A percentile compares a stretch with the other conserved stretches of the same genome.
These are phyloP conservation scores for Polypterus bichir DNA, from an alignment of 2,113 vertebrate genomes.

Conservation along the genomic window DNA sequence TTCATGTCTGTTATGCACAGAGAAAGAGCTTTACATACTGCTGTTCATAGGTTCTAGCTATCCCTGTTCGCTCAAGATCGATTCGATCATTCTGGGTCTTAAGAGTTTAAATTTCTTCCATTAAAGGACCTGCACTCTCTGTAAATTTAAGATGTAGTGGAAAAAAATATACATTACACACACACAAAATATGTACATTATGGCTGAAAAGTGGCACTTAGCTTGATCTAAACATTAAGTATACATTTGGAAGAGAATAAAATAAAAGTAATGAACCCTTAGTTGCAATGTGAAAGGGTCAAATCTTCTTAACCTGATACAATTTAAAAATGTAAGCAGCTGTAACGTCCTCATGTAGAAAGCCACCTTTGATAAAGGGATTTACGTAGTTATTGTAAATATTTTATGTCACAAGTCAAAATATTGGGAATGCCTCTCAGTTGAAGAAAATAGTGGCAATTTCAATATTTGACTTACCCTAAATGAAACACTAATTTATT, in stretches of 20 bases:
- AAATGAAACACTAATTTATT: too few relatives aligned
- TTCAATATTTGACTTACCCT: too few relatives aligned
- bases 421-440: too few relatives aligned
- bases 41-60: slow-evolving; percentile 43
- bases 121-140: slow-evolving; percentile 43
- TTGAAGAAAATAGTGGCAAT: too few relatives aligned
- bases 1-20: too few relatives aligned
- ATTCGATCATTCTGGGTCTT: slow-evolving; percentile 52
- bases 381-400: too few relatives aligned
- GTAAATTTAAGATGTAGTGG: slow-evolving; percentile 25
- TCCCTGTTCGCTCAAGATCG: slow-evolving; percentile 59
- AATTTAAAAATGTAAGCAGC: background rate
- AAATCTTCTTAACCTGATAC: background rate
- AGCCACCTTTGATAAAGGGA: too few relatives aligned
- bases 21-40: slow-evolving; percentile 46
- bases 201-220: background rate
- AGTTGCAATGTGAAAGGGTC: background rate
- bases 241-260: background rate
- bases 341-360: too few relatives aligned
- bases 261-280: background rate
- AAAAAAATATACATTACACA: background rate
- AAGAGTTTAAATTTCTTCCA: slow-evolving; percentile 58
- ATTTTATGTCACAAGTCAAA: too few relatives aligned
- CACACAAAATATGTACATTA: background rate
- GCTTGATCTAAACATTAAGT: background rate